A percentile compares a stretch with the other conserved stretches of the same genome.
phyloP scores from a whole-genome alignment of 2,888 invertebrate species.

The Stenodera caucasica region DNA sequence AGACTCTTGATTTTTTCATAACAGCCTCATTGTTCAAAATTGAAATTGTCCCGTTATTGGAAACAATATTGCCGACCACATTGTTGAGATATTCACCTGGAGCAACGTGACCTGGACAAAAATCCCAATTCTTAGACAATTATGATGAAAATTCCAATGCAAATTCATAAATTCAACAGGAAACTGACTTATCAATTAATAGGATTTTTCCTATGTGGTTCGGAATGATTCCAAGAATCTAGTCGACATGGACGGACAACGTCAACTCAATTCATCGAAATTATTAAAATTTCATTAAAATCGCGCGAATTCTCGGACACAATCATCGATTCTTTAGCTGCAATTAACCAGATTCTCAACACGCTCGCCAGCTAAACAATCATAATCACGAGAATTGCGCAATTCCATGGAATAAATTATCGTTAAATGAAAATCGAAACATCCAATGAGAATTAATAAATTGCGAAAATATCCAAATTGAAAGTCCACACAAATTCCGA shows the following conservation, averaged over 20 bases:
- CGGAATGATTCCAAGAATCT: not conserved
- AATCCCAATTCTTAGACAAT: conserved; percentile 44
- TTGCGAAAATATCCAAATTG: not conserved
- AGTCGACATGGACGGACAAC: too few species aligned
- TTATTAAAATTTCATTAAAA: not conserved
- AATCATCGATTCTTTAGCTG: too few species aligned
- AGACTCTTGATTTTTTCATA: not conserved
- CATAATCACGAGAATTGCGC: too few species aligned
- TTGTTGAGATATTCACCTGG: conserved; percentile 17
- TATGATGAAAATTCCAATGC: conserved; percentile 20
- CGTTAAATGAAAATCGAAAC: too few species aligned
- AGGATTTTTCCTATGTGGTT: not conserved
- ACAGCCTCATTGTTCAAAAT: conserved; percentile 36
- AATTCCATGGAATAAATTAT: too few species aligned
- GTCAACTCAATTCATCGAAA: not conserved
- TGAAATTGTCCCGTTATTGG: conserved; percentile 44
- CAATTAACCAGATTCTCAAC: too few species aligned
- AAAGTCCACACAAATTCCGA: not conserved
- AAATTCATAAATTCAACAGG: not conserved
- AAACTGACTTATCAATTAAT: not conserved
- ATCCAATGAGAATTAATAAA: not conserved
- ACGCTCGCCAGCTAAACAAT: too few species aligned
- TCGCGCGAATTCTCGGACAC: too few species aligned
- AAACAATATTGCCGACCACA: conserved; percentile 42
- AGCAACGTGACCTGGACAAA: conserved; percentile 44